Conservation (phyloP, 2,113 vertebrate genomes). For the Craseonycteris thonglongyai region DNA sequence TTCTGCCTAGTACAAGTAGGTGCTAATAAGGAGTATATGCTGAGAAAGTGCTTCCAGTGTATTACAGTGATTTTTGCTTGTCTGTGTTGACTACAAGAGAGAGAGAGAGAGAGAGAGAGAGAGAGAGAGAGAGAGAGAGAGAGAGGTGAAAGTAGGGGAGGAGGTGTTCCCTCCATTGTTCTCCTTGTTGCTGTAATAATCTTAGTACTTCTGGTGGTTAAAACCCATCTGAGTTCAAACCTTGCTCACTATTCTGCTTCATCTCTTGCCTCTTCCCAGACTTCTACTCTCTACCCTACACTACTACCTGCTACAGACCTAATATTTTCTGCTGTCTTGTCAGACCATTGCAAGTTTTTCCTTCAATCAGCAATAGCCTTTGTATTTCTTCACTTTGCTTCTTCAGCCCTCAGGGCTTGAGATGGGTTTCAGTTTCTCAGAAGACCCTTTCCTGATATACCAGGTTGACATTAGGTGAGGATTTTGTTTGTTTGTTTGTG, state of each 20-base stretch:
- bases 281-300: background rate
- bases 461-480: background rate
- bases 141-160: background rate
- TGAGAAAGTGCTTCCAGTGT: background rate
- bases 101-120: no score
- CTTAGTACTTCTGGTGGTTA: accelerated
- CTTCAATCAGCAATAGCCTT: background rate
- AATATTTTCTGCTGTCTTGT: background rate
- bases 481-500: background rate
- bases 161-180: background rate
- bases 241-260: background rate
- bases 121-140: no score
- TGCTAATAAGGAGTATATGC: background rate
- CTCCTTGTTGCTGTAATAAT: background rate
- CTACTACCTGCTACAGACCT: background rate
- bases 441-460: background rate
- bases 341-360: background rate
- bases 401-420: background rate
- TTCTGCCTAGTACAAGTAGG: background rate
- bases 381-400: background rate
- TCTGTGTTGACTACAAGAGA: background rate
- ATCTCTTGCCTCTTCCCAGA: background rate
- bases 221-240: background rate
- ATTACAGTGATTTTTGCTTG: background rate
- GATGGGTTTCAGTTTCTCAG: background rate